Conservation (phyloP, 2,113 vertebrate species). For the Harpagus bidentatus region DNA sequence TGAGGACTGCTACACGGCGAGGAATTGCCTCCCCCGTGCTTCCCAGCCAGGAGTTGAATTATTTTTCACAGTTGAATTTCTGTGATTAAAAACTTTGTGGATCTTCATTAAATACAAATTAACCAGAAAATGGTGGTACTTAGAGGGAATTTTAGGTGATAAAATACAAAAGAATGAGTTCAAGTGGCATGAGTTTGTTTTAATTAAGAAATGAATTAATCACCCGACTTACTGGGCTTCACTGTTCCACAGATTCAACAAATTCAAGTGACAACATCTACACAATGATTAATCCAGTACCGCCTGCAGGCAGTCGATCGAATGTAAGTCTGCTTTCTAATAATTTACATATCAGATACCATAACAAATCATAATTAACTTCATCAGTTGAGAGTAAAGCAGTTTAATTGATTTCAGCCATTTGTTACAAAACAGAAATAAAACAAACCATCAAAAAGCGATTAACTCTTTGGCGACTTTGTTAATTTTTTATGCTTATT, state of each 20-base stretch:
- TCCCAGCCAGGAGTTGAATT: conserved; percentile 37
- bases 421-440: conserved; percentile 80
- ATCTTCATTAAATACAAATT: conserved; percentile 85
- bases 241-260: conserved; percentile 90
- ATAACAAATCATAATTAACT: conserved; percentile 86
- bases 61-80: conserved; percentile 77
- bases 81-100: conserved; percentile 82
- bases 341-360: conserved; percentile 82
- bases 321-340: conserved; percentile 88
- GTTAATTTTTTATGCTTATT: conserved; percentile 54
- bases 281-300: conserved; percentile 99
- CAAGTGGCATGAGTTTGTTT: conserved; percentile 83
- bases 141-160: conserved; percentile 81
- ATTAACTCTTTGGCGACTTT: conserved; percentile 69
- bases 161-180: conserved; percentile 83
- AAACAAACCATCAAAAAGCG: conserved; percentile 77
- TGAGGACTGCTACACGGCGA: neutral
- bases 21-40: neutral
- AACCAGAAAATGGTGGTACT: conserved; percentile 80
- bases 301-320: conserved; percentile 91
- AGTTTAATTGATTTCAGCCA: conserved; percentile 83
- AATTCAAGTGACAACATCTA: conserved; percentile 93
- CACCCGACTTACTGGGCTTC: conserved; percentile 72
- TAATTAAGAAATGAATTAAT: conserved; percentile 85
- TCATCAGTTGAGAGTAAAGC: conserved; percentile 80